A percentile compares a stretch with the other conserved stretches of the same genome.
These are phyloP conservation scores for Noctua fimbriata DNA, from an alignment of 2,888 invertebrate species.

Conservation along the genomic window DNA sequence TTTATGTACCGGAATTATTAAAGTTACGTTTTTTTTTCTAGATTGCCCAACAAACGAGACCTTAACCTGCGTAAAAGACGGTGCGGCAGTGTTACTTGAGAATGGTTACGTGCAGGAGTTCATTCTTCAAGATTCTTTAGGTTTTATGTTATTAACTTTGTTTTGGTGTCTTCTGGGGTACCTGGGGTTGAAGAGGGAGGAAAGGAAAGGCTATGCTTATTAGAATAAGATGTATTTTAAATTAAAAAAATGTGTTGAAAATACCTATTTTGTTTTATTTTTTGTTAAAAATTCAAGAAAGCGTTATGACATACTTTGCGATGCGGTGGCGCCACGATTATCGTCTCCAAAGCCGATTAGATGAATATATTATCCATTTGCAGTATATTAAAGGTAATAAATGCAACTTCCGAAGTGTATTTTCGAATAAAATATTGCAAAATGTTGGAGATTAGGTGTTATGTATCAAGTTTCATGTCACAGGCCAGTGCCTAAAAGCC, in stretches of 20 bases:
- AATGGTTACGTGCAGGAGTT: slow-evolving; percentile 81
- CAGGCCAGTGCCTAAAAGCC: neutral
- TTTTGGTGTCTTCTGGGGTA: slow-evolving; percentile 83
- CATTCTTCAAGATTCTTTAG: slow-evolving; percentile 78
- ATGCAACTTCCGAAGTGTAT: neutral
- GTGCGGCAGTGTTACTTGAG: slow-evolving; percentile 79
- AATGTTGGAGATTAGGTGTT: neutral
- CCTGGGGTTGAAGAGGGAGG: slow-evolving; percentile 82
- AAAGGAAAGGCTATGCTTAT: slow-evolving; percentile 85
- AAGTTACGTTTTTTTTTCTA: slow-evolving; percentile 65
- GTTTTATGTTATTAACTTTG: slow-evolving; percentile 75
- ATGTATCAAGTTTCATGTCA: neutral
- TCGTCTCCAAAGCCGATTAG: neutral
- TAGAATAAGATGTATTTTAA: slow-evolving; percentile 60
- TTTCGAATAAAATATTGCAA: slow-evolving; percentile 7
- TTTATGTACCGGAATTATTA: neutral
- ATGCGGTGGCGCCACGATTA: slow-evolving; percentile 1
- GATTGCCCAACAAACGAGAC: slow-evolving; percentile 83
- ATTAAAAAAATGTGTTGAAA: neutral
- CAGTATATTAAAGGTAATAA: neutral
- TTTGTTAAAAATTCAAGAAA: neutral
- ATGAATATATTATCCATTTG: slow-evolving; percentile 28
- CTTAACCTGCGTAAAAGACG: slow-evolving; percentile 77
- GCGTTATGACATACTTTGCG: neutral
- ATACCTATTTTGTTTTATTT: slow-evolving; percentile 24